These are phyloP conservation scores for Masnerella sp. DNA, from an alignment of 2,888 invertebrate species.

Conservation along the genomic window DNA sequence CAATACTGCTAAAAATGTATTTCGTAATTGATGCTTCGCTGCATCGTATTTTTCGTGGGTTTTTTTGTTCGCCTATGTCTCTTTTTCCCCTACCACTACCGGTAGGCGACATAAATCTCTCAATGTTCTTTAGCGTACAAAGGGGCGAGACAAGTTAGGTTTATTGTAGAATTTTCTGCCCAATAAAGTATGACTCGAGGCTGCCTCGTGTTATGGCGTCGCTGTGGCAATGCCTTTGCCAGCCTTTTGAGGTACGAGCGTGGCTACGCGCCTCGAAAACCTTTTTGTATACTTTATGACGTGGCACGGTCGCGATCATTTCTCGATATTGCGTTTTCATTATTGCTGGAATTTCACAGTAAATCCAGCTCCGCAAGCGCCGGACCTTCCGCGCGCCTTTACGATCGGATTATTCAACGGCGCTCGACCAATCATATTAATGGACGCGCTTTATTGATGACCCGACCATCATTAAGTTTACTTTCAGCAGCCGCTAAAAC, in stretches of 20 bases:
- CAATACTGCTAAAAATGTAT: slow-evolving; percentile 52
- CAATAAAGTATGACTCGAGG: slow-evolving; percentile 74
- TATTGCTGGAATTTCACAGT: slow-evolving; percentile 62
- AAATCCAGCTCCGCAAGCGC: slow-evolving; percentile 54
- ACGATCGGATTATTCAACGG: slow-evolving; percentile 42
- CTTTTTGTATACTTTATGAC: slow-evolving; percentile 71
- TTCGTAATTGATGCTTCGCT: slow-evolving; percentile 58
- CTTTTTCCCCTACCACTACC: slow-evolving; percentile 49
- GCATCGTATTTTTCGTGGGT: slow-evolving; percentile 54
- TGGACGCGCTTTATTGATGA: slow-evolving; percentile 44
- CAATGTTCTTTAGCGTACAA: slow-evolving; percentile 62
- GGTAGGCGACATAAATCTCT: slow-evolving; percentile 60
- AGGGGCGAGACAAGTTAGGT: slow-evolving; percentile 69
- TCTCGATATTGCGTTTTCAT: slow-evolving; percentile 60
- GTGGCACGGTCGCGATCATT: slow-evolving; percentile 62
- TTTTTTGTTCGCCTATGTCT: slow-evolving; percentile 39
- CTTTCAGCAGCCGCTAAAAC: slow-evolving; percentile 40
- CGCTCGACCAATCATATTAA: slow-evolving; percentile 41
- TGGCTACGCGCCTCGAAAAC: slow-evolving; percentile 58
- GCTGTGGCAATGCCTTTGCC: slow-evolving; percentile 56
- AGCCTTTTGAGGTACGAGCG: slow-evolving; percentile 61
- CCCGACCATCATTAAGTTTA: slow-evolving; percentile 25
- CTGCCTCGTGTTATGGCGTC: slow-evolving; percentile 59
- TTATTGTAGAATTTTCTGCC: slow-evolving; percentile 76
- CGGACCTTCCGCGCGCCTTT: slow-evolving; percentile 25